Conservation (phyloP, 2,113 vertebrate species). For the Pygoscelis antarcticus region DNA sequence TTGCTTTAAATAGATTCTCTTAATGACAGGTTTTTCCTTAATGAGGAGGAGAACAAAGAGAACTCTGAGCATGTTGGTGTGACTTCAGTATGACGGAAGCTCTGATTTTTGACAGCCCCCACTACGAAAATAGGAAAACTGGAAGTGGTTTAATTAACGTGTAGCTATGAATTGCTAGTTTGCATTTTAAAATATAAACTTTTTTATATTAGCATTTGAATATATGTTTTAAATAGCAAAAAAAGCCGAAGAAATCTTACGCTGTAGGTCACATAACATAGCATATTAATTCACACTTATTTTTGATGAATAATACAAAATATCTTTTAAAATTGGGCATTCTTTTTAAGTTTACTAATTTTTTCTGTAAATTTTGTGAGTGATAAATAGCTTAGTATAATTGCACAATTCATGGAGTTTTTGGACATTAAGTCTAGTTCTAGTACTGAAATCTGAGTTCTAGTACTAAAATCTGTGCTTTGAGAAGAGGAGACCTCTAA, state of each 20-base stretch:
- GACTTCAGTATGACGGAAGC: not conserved
- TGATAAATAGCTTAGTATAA: not conserved
- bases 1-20: conserved; percentile 37
- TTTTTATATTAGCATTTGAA: not conserved
- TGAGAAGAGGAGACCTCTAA: not conserved
- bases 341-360: not conserved
- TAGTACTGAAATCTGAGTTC: not conserved
- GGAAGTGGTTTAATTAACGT: not conserved
- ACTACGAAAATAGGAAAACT: not conserved
- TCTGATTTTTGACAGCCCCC: conserved; percentile 4
- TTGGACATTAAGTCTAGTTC: not conserved
- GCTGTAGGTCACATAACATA: not conserved
- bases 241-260: conserved; percentile 9
- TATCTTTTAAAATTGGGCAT: conserved; percentile 3
- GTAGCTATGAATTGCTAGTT: not conserved
- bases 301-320: not conserved
- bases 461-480: not conserved
- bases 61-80: not conserved
- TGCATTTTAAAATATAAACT: conserved; percentile 47
- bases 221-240: conserved; percentile 40
- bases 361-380: not conserved
- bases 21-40: conserved; percentile 51
- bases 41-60: not conserved
- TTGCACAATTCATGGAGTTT: not conserved
- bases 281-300: conserved; percentile 9